Evolutionary conservation across 2,888 invertebrate genomes (phyloP).

Genomic region (Peribatodes rhomboidaria): DNA sequence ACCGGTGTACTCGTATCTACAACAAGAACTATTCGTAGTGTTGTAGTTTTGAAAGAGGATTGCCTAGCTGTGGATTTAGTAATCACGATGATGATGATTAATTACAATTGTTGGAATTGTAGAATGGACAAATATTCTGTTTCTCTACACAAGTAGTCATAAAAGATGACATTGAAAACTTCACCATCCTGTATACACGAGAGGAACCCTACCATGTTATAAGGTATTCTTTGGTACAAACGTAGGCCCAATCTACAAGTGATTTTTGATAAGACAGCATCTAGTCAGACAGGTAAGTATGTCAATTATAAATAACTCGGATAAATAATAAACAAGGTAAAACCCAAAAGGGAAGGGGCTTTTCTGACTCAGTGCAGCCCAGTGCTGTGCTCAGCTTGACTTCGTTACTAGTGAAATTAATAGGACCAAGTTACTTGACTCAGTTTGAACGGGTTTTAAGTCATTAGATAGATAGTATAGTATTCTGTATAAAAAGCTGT

Average conservation of each 20-base stretch:
- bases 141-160: background rate
- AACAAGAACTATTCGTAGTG: too few species aligned
- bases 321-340: background rate
- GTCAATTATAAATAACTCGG: constrained; percentile 2
- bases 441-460: constrained; percentile 7
- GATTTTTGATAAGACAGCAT: constrained; percentile 57
- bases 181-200: constrained; percentile 58
- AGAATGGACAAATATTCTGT: too few species aligned
- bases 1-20: too few species aligned
- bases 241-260: constrained; percentile 58
- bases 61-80: too few species aligned
- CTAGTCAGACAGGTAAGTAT: constrained; percentile 67
- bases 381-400: background rate
- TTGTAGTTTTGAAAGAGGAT: too few species aligned
- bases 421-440: constrained; percentile 5
- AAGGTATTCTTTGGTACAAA: constrained; percentile 63
- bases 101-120: too few species aligned
- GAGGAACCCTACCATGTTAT: constrained; percentile 66
- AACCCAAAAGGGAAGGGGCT: constrained; percentile 1
- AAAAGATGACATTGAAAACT: background rate
- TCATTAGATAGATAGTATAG: background rate
- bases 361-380: background rate
- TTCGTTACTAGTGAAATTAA: background rate
- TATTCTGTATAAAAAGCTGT: too few species aligned
- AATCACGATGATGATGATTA: too few species aligned